Conservation (phyloP, 2,113 vertebrate species). For the Jacana jacana region DNA sequence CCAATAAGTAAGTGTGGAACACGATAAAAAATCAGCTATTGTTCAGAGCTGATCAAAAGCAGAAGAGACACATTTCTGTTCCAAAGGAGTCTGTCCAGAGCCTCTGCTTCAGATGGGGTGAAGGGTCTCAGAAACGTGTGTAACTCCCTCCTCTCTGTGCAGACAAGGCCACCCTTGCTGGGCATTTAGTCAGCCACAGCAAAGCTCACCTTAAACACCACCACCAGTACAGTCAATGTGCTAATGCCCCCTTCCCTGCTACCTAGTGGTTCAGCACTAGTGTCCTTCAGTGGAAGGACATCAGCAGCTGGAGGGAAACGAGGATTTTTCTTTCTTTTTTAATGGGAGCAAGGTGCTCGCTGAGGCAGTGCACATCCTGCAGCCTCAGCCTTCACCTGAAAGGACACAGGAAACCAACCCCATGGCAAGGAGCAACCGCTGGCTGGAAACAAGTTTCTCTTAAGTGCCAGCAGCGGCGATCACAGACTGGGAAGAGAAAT, state of each 20-base stretch:
- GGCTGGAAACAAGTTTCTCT: background rate
- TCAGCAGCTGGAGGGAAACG: background rate
- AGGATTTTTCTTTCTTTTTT: background rate
- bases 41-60: slow-evolving; percentile 22
- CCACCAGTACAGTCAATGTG: background rate
- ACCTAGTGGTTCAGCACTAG: background rate
- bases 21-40: background rate
- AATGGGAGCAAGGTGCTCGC: background rate
- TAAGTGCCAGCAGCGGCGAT: background rate
- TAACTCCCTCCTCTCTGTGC: background rate
- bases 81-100: slow-evolving; percentile 9
- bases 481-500: background rate
- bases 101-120: background rate
- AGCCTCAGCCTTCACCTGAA: background rate
- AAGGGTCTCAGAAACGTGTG: rapidly evolving
- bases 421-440: rapidly evolving
- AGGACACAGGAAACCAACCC: background rate
- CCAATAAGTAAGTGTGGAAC: background rate
- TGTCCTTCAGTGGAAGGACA: background rate
- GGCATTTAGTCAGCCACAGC: background rate
- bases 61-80: background rate
- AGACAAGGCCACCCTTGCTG: background rate
- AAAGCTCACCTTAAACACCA: background rate
- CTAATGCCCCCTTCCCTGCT: background rate
- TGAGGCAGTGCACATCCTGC: background rate